A percentile compares a stretch with the other conserved stretches of the same genome.
These are phyloP conservation scores for Papilio protenor DNA, from an alignment of 2,888 invertebrate genomes.

Conservation along the genomic window DNA sequence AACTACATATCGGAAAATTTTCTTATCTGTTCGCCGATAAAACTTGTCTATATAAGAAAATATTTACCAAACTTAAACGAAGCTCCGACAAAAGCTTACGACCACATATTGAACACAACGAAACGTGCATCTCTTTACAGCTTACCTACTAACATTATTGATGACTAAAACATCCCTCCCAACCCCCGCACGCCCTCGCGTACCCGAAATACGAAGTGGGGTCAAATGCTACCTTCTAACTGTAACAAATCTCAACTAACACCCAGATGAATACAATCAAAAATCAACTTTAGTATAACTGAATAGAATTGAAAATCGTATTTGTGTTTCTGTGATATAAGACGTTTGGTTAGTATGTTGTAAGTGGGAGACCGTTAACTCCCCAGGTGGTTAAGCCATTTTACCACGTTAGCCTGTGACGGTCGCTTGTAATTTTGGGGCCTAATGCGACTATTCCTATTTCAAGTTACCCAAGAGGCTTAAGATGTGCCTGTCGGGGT, in stretches of 20 bases:
- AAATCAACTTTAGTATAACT: slow-evolving; percentile 44
- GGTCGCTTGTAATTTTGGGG: slow-evolving; percentile 83
- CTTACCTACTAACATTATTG: slow-evolving; percentile 81
- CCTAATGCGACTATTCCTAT: slow-evolving; percentile 84
- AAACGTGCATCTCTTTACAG: slow-evolving; percentile 68
- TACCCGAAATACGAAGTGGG: slow-evolving; percentile 80
- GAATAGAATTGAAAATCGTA: slow-evolving; percentile 50
- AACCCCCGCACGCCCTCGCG: slow-evolving; percentile 60
- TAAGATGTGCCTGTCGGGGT: slow-evolving; percentile 76
- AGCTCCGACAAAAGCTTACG: slow-evolving; percentile 30
- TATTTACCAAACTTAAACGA: slow-evolving; percentile 32
- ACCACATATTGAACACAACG: slow-evolving; percentile 50
- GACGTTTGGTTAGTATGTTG: slow-evolving; percentile 51
- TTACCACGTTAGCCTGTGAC: slow-evolving; percentile 83
- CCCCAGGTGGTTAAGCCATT: slow-evolving; percentile 82
- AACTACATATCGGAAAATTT: background rate
- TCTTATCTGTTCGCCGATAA: background rate
- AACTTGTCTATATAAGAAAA: slow-evolving; percentile 14
- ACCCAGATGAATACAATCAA: slow-evolving; percentile 33
- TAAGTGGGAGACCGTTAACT: slow-evolving; percentile 69
- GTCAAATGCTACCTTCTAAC: slow-evolving; percentile 75
- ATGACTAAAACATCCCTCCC: slow-evolving; percentile 77
- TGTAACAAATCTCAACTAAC: slow-evolving; percentile 49
- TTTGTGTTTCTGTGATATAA: slow-evolving; percentile 49
- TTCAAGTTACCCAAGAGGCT: slow-evolving; percentile 78